Percentiles rank a stretch among this genome's conserved stretches.
Conservation (phyloP, 37 sponge, comb jelly and placozoan species). For the Haliclona indistincta region DNA sequence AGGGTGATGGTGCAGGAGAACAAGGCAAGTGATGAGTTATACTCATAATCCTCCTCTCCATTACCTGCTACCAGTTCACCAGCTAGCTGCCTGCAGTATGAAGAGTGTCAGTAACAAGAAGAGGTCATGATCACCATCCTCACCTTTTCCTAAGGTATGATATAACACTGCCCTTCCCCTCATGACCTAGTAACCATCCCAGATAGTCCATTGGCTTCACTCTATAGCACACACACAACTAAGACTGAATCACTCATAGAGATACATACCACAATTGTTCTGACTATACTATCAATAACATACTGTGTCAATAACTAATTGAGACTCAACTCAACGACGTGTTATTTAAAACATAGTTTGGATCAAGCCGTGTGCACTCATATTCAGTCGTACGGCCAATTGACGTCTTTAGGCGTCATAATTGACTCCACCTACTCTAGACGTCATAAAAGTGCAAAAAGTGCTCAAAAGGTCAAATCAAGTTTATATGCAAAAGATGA, state of each 20-base stretch:
- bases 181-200: conserved; percentile 79
- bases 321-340: too few species aligned
- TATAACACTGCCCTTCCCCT: conserved; percentile 79
- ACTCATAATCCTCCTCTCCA: conserved; percentile 50
- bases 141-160: conserved; percentile 66
- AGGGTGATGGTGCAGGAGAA: conserved; percentile 61
- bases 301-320: too few species aligned
- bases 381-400: too few species aligned
- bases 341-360: too few species aligned
- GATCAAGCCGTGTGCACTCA: too few species aligned
- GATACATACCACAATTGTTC: background rate
- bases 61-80: conserved; percentile 44
- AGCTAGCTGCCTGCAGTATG: conserved; percentile 56
- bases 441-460: too few species aligned
- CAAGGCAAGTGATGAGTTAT: conserved; percentile 57
- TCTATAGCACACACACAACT: conserved; percentile 14
- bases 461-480: too few species aligned
- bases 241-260: background rate
- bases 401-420: too few species aligned
- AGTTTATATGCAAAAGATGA: too few species aligned
- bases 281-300: too few species aligned
- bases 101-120: background rate
- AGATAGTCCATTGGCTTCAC: conserved; percentile 73
- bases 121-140: background rate
- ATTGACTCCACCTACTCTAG: too few species aligned